Evolutionary conservation across 2,113 vertebrate species (phyloP), one percentile per base, ranked within the genome.

Genomic region (Stictonetta naevosa): DNA sequence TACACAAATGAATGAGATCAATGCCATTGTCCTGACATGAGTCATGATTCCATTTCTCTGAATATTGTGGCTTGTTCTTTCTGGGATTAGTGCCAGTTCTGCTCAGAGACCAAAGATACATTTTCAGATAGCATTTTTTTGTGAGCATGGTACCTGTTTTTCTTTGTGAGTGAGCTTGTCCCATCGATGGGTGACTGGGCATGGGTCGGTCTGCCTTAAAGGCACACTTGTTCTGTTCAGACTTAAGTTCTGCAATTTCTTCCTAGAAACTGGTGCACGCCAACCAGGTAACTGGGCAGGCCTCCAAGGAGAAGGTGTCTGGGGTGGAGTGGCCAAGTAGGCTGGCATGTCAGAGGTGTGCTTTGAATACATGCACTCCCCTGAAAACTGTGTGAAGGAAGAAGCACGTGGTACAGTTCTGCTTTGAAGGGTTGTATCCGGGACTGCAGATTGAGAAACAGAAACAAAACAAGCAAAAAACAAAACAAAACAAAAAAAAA

Each of bases 81-180:
- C 86, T 62, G 75, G 92, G 96, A 95, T 86, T 62, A 12, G 4
- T 75, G 93, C 86, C 96, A 93, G 93, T 6, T 77, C 69, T 53
- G 75, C 1, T 1, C 72, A 86, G 64, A 33, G 55, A 63, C 63
- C 44, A 22, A 22, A 77, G 82, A 40, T 63, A 34, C 2, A 1
- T 86, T 92, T 90, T 10, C 69, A 55, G 86, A 42, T 62, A 29
- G 58, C 55, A 28, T 31, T 4, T 76, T 68, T 71, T 68, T 71
- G 64, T 56, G 86, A 48, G 48, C 9, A 19, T 42, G 33, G 20
- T 50, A 14, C 52, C 84, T 13, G 8, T 31, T 80, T 78, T 63
- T 58, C 77, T 69, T 93, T 44, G 16, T 2, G 42, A 78, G 83
- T 21, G 21, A 80, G 72, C 73, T 81, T 33, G 23, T 79, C 38